Evolutionary conservation across 2,113 vertebrate species (phyloP).

Genomic region (human): GRCh38 chr1:244686001-244686500

Average conservation of each 20-base stretch:
- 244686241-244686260: neutral
- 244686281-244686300: neutral
- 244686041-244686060: neutral
- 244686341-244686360: neutral
- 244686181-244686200: neutral
- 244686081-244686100: neutral
- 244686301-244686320: neutral
- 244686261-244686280: neutral
- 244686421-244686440: neutral
- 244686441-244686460: neutral
- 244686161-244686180: slow-evolving; percentile 12
- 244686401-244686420: neutral
- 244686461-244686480: neutral
- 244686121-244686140: neutral
- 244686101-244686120: neutral
- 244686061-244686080: neutral
- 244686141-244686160: slow-evolving; percentile 5
- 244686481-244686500: rapidly evolving
- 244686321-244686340: neutral
- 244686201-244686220: neutral
- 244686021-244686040: neutral
- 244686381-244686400: neutral
- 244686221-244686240: neutral
- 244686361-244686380: neutral
- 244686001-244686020: neutral